phyloP scores from a whole-genome alignment of 2,113 vertebrate species.

The Collichthys lucidus region DNA sequence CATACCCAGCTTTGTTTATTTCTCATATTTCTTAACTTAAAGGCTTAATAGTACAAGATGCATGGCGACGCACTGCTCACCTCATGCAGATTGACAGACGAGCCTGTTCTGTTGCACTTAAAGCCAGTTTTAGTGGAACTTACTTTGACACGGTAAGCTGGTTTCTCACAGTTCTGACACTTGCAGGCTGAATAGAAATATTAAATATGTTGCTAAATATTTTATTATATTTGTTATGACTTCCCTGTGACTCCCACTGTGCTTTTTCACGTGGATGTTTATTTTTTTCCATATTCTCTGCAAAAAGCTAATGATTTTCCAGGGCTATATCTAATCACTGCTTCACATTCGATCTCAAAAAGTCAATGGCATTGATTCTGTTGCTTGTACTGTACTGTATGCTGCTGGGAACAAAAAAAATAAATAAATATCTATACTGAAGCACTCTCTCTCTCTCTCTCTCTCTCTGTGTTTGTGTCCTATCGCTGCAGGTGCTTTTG shows the following conservation, averaged over 20 bases:
- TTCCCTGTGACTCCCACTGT: constrained; percentile 49
- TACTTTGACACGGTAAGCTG: constrained; percentile 41
- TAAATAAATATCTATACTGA: neutral
- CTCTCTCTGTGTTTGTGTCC: constrained; percentile 44
- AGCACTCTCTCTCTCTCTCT: constrained; percentile 1
- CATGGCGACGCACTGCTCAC: neutral
- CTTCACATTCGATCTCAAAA: constrained; percentile 50
- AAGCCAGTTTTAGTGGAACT: constrained; percentile 51
- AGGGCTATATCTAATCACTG: constrained; percentile 54
- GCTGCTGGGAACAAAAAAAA: neutral
- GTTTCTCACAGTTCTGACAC: constrained; percentile 54
- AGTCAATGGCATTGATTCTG: constrained; percentile 69
- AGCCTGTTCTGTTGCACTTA: constrained; percentile 57
- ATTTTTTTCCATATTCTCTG: constrained; percentile 57
- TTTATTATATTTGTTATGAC: constrained; percentile 58
- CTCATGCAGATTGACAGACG: constrained; percentile 50
- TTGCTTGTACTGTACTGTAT: constrained; percentile 3
- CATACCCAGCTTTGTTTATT: constrained; percentile 17
- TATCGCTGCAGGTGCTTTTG: constrained; percentile 87
- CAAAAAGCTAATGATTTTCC: constrained; percentile 57
- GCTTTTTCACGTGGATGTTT: constrained; percentile 50
- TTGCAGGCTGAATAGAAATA: constrained; percentile 57
- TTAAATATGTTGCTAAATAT: constrained; percentile 38
- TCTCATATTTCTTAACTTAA: constrained; percentile 23
- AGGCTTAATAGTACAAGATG: constrained; percentile 23